phyloP scores from a whole-genome alignment of 2,113 vertebrate genomes.

The Brevimyrus niger region DNA sequence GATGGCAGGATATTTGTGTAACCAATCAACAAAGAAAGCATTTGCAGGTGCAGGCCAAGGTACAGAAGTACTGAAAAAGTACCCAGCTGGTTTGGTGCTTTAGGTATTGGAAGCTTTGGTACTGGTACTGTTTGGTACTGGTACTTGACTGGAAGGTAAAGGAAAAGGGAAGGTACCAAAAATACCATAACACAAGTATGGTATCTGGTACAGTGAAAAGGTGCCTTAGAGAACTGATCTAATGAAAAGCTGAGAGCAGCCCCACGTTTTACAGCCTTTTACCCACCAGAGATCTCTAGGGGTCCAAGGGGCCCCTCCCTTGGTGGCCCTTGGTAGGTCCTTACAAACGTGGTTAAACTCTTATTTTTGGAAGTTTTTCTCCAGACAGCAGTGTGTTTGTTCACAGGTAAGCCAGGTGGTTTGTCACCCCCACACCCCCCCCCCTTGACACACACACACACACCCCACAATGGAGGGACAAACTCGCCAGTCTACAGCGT shows the following conservation, averaged over 20 bases:
- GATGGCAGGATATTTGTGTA: background rate
- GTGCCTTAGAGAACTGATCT: background rate
- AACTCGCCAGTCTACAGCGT: background rate
- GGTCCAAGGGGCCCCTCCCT: background rate
- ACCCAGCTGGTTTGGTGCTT: background rate
- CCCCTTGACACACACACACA: too few species aligned
- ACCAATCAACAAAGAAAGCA: background rate
- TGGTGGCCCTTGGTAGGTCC: background rate
- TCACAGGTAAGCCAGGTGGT: background rate
- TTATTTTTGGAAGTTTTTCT: background rate
- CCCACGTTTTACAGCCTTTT: background rate
- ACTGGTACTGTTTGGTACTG: background rate
- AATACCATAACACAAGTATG: background rate
- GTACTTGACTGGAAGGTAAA: background rate
- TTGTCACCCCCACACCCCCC: background rate
- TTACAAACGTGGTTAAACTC: slow-evolving; percentile 2
- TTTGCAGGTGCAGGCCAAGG: background rate
- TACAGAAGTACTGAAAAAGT: background rate
- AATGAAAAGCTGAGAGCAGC: background rate
- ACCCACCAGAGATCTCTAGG: background rate
- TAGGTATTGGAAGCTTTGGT: background rate
- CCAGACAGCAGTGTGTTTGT: background rate
- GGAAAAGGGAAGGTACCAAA: background rate
- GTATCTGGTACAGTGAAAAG: background rate
- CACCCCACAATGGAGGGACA: background rate